phyloP scores from a whole-genome alignment of 2,888 invertebrate genomes.

The Agrotis clavis region DNA sequence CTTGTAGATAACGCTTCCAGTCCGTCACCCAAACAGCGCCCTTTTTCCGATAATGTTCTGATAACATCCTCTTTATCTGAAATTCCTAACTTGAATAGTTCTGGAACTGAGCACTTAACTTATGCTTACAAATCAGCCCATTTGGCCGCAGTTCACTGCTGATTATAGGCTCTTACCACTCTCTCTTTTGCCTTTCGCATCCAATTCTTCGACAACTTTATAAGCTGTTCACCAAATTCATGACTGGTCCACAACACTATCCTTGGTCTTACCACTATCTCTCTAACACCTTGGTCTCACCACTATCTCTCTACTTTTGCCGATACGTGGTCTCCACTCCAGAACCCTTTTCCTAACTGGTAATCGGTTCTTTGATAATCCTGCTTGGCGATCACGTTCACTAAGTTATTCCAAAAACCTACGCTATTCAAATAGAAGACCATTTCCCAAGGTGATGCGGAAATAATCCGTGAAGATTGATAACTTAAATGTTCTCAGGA shows the following conservation, averaged over 20 bases:
- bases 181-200: neutral
- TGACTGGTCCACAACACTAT: too few species aligned
- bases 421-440: neutral
- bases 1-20: slow-evolving; percentile 53
- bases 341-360: neutral
- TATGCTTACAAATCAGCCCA: neutral
- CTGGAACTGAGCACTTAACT: neutral
- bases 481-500: neutral
- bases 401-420: neutral
- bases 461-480: neutral
- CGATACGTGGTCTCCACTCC: neutral
- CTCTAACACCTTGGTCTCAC: too few species aligned
- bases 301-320: too few species aligned
- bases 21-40: slow-evolving; percentile 35
- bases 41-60: slow-evolving; percentile 25
- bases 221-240: too few species aligned
- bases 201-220: neutral
- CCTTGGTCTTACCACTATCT: too few species aligned
- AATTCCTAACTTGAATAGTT: slow-evolving; percentile 12
- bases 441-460: neutral
- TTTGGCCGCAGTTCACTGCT: too few species aligned
- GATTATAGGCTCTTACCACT: neutral
- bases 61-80: slow-evolving; percentile 36
- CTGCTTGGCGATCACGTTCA: neutral
- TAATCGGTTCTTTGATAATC: neutral